Evolutionary conservation across 2,797 vertebrate species (phyloP).

Genomic region (Myotis pilosus): DNA sequence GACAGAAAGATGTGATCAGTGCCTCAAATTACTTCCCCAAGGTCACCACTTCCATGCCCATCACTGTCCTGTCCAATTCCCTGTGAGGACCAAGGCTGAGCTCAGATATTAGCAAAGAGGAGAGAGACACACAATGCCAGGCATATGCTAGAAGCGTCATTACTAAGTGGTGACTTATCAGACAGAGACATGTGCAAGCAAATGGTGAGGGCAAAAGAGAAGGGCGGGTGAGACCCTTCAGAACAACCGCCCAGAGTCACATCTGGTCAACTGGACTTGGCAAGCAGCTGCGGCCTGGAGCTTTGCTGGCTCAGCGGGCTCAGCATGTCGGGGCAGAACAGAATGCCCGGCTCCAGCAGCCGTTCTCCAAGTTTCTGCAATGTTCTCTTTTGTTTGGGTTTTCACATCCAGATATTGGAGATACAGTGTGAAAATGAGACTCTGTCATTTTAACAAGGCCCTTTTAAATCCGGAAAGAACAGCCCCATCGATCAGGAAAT

Average conservation of each 20-base stretch:
- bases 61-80: accelerated
- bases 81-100: background rate
- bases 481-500: constrained; percentile 62
- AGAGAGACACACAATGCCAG: background rate
- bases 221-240: background rate
- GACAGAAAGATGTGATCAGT: background rate
- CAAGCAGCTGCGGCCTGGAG: background rate
- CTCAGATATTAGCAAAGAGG: background rate
- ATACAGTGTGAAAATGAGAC: constrained; percentile 37
- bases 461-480: constrained; percentile 55
- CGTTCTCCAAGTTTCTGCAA: background rate
- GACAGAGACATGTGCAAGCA: background rate
- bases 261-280: background rate
- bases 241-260: background rate
- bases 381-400: background rate
- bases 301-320: background rate
- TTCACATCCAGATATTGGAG: background rate
- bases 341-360: background rate
- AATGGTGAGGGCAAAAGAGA: background rate
- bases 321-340: accelerated
- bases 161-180: background rate
- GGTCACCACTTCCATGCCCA: accelerated
- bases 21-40: background rate
- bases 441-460: constrained; percentile 28
- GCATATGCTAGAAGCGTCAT: background rate